These are phyloP conservation scores for Graptemys geographica DNA, from an alignment of 2,797 vertebrate species.

Conservation along the genomic window DNA sequence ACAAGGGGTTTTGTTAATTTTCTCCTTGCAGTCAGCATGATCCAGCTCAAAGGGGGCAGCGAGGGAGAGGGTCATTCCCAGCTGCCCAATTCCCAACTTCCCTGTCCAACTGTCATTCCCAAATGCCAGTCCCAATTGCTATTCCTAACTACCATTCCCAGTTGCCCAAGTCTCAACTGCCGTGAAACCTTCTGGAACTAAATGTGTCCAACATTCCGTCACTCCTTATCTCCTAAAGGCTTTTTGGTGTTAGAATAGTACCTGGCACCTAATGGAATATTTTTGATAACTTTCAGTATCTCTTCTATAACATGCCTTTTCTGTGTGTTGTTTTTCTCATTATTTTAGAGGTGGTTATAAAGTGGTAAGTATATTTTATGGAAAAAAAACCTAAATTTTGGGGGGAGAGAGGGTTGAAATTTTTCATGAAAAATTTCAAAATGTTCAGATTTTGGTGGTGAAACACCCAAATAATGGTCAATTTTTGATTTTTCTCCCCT, in stretches of 20 bases:
- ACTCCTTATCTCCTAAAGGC: background rate
- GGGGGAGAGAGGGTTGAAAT: no score
- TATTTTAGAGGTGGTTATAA: background rate
- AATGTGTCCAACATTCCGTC: background rate
- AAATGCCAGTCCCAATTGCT: background rate
- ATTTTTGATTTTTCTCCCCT: background rate
- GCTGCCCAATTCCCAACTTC: background rate
- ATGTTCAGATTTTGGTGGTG: background rate
- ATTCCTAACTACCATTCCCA: background rate
- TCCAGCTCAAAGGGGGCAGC: background rate
- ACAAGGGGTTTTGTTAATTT: background rate
- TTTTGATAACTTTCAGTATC: background rate
- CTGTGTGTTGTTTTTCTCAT: background rate
- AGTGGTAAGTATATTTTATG: background rate
- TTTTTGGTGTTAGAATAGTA: background rate
- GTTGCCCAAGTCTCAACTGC: background rate
- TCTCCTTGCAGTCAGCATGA: background rate
- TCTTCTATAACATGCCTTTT: background rate
- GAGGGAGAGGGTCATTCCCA: background rate
- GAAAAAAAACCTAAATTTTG: background rate
- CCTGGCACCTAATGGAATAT: background rate
- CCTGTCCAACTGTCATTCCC: background rate
- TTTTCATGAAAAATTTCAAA: background rate
- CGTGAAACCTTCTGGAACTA: background rate
- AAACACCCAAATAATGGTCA: background rate